Evolutionary conservation across 1,140 invertebrate genomes (phyloP), one percentile per base, ranked within the genome.

Genomic region (Drosophila truncata): DNA sequence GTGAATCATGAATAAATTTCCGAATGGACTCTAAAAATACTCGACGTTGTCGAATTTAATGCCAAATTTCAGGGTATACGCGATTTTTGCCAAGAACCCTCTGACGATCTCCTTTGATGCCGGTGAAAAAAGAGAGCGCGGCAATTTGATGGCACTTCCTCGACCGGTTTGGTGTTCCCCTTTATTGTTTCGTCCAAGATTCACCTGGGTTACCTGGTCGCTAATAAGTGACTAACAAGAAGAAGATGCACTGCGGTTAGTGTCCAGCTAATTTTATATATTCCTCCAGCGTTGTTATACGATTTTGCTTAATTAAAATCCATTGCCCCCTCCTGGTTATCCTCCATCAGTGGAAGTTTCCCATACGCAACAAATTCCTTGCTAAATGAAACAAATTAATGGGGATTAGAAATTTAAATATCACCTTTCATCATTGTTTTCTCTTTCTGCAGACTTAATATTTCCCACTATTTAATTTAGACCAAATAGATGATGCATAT

Each of bases 1-100:
- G 37, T 79, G 71, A 76, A 81, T 80, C 78, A 81, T 81, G 71
- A 76, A 80, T 76, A 81, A 64, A 81, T 80, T 74, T 55, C 13
- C 52, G 41, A 74, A 73, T 72, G 71, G 67, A 16, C 58, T 63
- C 71, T 74, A 74, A 74, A 74, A 74, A 74, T 74, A 74, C 52
- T 33, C 62, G 9, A 25, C 47, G 10, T 27, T 55, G 39, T 23
- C 31, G 27, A 71, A 29, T 41, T 71, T 18, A 50, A 50, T 33
- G 44, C 25, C 33, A 60, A 73, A 59, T 69, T 69, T 42, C 33
- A 42, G 59, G 18, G 20, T 25, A 23, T 25, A 71, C 58, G 57
- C 3, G 35, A 16, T 50, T 25, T 39, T 39, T 7, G 41, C 37
- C 10, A 52, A 62, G 70, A 74, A 46, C 39, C 25, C 41, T 33